Evolutionary conservation across 2,113 vertebrate genomes (phyloP).

Genomic region (Oncorhynchus keta): DNA sequence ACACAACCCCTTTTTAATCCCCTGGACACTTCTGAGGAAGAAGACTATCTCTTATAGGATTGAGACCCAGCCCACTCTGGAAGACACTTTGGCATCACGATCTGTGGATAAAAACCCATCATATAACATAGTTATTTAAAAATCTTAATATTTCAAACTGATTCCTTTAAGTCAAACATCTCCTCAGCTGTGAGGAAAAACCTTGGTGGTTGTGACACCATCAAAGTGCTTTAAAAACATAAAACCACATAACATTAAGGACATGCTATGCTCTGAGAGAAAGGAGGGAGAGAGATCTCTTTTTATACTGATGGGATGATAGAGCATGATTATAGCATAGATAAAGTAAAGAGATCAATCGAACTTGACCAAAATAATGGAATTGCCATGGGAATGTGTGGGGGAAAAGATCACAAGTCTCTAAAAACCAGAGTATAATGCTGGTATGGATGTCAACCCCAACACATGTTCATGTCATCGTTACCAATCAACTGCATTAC

Average conservation of each 20-base stretch:
- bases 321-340: no score
- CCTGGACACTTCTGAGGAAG: slow-evolving; percentile 5
- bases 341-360: no score
- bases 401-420: no score
- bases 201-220: slow-evolving; percentile 17
- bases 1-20: no score
- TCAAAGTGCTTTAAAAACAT: slow-evolving; percentile 58
- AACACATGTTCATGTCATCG: no score
- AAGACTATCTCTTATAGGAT: slow-evolving; percentile 44
- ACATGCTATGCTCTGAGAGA: slow-evolving; percentile 1
- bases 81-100: slow-evolving; percentile 69
- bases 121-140: no score
- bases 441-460: no score
- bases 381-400: no score
- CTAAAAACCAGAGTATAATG: no score
- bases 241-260: not conserved
- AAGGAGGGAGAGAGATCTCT: not conserved
- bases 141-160: not conserved
- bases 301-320: not conserved
- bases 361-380: no score
- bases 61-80: slow-evolving; percentile 50
- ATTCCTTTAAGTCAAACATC: slow-evolving; percentile 54
- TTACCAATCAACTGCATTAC: no score
- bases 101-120: slow-evolving; percentile 32
- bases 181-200: slow-evolving; percentile 20